A percentile compares a stretch with the other conserved stretches of the same genome.
phyloP scores from a whole-genome alignment of 2,113 vertebrate species.

The Scomber scombrus region DNA sequence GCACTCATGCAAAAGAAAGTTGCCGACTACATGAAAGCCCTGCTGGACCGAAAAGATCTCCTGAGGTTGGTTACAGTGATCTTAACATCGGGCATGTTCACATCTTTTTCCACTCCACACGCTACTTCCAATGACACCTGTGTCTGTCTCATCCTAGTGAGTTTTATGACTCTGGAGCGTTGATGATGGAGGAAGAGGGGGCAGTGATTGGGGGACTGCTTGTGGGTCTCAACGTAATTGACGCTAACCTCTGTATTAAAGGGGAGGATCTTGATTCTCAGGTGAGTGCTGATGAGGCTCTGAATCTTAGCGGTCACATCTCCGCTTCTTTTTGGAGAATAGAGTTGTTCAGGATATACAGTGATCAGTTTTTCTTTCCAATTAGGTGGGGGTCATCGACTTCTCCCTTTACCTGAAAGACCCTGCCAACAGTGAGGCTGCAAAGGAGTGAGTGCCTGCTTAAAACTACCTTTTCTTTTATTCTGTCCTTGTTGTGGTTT shows the following conservation, averaged over 20 bases:
- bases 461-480: no score
- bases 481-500: background rate
- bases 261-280: slow-evolving; percentile 98
- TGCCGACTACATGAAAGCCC: slow-evolving; percentile 95
- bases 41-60: slow-evolving; percentile 92
- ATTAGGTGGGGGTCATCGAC: slow-evolving; percentile 96
- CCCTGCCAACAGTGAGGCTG: slow-evolving; percentile 83
- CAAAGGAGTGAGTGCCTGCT: slow-evolving; percentile 89
- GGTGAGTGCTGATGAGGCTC: slow-evolving; percentile 80
- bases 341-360: background rate
- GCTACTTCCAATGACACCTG: background rate
- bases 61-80: slow-evolving; percentile 85
- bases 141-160: slow-evolving; percentile 85
- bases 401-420: slow-evolving; percentile 98
- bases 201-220: slow-evolving; percentile 93
- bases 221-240: slow-evolving; percentile 97
- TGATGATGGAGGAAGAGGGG: slow-evolving; percentile 98
- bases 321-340: background rate
- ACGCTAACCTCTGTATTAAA: slow-evolving; percentile 98
- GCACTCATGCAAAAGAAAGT: slow-evolving; percentile 99
- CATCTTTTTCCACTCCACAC: background rate
- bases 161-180: slow-evolving; percentile 94
- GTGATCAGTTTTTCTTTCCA: background rate
- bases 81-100: background rate
- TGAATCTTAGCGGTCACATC: background rate